These are phyloP conservation scores for Deilephila elpenor DNA, from an alignment of 2,888 invertebrate species.

Conservation along the genomic window DNA sequence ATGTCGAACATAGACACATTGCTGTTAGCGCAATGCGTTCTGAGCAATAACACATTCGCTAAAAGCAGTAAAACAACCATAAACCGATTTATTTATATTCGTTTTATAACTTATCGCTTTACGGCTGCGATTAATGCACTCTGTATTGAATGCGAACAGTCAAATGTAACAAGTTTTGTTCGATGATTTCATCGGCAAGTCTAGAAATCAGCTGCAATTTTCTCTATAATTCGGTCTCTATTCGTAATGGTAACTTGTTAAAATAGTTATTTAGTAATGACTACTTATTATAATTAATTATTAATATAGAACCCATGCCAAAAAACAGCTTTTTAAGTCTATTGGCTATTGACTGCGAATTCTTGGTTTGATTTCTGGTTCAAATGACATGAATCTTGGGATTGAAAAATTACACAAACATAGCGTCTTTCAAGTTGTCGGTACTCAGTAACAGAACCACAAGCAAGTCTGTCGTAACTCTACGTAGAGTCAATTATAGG, in stretches of 20 bases:
- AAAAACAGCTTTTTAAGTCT: background rate
- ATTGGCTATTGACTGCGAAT: too few relatives aligned
- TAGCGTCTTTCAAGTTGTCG: too few relatives aligned
- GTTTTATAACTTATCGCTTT: conserved; percentile 74
- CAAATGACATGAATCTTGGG: too few relatives aligned
- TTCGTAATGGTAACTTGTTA: background rate
- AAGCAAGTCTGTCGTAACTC: too few relatives aligned
- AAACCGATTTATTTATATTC: conserved; percentile 65
- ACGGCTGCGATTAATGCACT: conserved; percentile 69
- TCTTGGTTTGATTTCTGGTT: too few relatives aligned
- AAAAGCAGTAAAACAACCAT: conserved; percentile 61
- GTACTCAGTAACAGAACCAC: too few relatives aligned
- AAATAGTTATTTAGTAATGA: background rate
- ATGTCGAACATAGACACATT: conserved; percentile 16
- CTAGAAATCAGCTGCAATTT: background rate
- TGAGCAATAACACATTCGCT: conserved; percentile 69
- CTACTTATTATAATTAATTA: background rate
- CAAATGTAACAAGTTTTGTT: background rate
- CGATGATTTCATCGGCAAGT: background rate
- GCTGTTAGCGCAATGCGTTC: conserved; percentile 45
- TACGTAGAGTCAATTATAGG: too few relatives aligned
- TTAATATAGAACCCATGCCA: background rate
- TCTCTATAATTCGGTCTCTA: background rate
- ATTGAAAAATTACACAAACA: too few relatives aligned
- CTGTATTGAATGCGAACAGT: conserved; percentile 46